Evolutionary conservation across 2,113 vertebrate species (phyloP), one percentile per base, ranked within the genome.

Genomic region (Grallaria varia): DNA sequence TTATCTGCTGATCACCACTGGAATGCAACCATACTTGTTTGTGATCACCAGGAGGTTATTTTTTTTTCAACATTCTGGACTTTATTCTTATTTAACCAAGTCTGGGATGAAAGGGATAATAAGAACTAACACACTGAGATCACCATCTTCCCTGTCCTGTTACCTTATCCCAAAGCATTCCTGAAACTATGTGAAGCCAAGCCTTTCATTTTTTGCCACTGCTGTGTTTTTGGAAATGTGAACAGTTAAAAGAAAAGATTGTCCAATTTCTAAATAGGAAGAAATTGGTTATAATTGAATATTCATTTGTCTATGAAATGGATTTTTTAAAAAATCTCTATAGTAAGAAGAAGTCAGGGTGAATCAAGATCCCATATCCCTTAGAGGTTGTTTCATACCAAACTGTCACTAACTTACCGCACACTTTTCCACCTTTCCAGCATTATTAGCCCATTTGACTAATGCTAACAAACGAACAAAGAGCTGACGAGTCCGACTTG

Each of bases 381-480:
- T 37, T 19, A 39, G 21, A 55, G 39, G 16, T 28, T 75, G 56
- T 81, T 97, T 78, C 68, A 78, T 30, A 80, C 10, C 80, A 93
- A 86, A 25, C 56, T 87, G 85, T 33, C 53, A 81, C 74, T 67
- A 53, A 98, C 99, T 96, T 98, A 99, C 99, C 98, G 99, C 99
- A 97, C 99, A 99, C 90, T 99, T 99, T 96, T 99, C 99, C 94
- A 99, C 99, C 95, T 99, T 99, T 39, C 99, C 99, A 44, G 99
- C 99, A 96, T 99, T 99, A 97, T 99, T 99, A 28, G 99, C 99
- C 99, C 99, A 99, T 96, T 99, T 99, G 72, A 99, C 99, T 81
- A 99, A 97, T 66, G 99, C 99, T 37, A 99, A 97, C 71, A 99
- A 97, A 74, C 99, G 99, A 88, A 99, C 99, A 93, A 99, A 99